phyloP scores from a whole-genome alignment of 1,140 invertebrate genomes.

The Cataglyphis hispanica region DNA sequence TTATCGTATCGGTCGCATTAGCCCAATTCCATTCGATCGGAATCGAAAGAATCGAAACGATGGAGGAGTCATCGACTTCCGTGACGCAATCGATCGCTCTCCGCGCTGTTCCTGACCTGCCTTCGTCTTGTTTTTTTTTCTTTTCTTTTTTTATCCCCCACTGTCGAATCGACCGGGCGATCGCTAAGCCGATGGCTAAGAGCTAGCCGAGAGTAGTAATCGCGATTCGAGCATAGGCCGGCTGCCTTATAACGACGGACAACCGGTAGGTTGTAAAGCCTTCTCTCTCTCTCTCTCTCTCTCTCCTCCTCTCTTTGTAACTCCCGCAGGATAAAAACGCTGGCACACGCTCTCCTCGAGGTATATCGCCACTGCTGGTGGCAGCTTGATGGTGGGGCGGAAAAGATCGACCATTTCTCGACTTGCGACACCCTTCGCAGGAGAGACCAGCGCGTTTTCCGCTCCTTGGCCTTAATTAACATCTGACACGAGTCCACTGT shows the following conservation, averaged over 20 bases:
- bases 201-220: constrained; percentile 65
- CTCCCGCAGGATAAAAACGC: constrained; percentile 82
- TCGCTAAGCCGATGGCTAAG: constrained; percentile 31
- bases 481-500: constrained; percentile 83
- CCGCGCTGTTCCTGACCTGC: constrained; percentile 74
- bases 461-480: constrained; percentile 86
- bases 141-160: constrained; percentile 67
- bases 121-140: constrained; percentile 41
- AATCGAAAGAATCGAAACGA: constrained; percentile 49
- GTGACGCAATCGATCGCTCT: constrained; percentile 67
- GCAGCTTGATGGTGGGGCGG: constrained; percentile 53
- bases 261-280: constrained; percentile 78
- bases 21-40: constrained; percentile 38
- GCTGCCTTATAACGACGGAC: constrained; percentile 78
- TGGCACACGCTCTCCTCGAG: constrained; percentile 77
- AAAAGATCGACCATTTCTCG: constrained; percentile 75
- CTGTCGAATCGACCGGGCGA: constrained; percentile 26
- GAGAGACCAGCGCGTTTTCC: constrained; percentile 81
- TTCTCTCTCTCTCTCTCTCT: no score
- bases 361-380: background rate
- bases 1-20: constrained; percentile 2
- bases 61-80: constrained; percentile 59
- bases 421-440: constrained; percentile 81
- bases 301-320: constrained; percentile 70
- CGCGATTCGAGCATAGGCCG: constrained; percentile 72